These are phyloP conservation scores for Sebastes itinus DNA, from an alignment of 2,797 vertebrate genomes.

Conservation along the genomic window DNA sequence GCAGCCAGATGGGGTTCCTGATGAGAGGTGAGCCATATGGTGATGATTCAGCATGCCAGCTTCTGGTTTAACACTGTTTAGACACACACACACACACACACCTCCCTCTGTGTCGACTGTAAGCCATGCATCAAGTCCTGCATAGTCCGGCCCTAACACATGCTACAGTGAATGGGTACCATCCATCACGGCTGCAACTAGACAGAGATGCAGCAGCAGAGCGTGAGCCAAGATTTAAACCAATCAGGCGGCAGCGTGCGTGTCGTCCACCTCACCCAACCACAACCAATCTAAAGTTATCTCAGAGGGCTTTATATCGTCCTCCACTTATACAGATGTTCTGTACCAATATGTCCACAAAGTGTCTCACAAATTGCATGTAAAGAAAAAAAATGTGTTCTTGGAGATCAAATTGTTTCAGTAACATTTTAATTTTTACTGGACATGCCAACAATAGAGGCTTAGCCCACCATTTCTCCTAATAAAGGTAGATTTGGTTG, in stretches of 20 bases:
- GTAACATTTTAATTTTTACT: neutral
- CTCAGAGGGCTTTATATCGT: neutral
- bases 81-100: neutral
- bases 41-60: constrained; percentile 52
- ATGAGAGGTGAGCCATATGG: constrained; percentile 44
- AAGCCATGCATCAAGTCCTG: constrained; percentile 1
- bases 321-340: neutral
- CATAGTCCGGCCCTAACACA: constrained; percentile 49
- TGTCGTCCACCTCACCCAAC: neutral
- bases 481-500: neutral
- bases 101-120: neutral
- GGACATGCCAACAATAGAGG: neutral
- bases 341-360: neutral
- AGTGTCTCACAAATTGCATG: neutral
- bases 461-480: neutral
- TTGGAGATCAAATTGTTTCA: neutral
- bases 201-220: constrained; percentile 17
- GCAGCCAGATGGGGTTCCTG: constrained; percentile 34
- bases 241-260: constrained; percentile 12
- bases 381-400: neutral
- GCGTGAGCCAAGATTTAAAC: constrained; percentile 18
- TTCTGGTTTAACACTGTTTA: constrained; percentile 33
- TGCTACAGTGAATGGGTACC: constrained; percentile 29
- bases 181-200: constrained; percentile 59
- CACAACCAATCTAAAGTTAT: neutral